Base-by-base conservation (phyloP, 2,797 vertebrate species). In the Parauchenoglanis ngamensis region DNA sequence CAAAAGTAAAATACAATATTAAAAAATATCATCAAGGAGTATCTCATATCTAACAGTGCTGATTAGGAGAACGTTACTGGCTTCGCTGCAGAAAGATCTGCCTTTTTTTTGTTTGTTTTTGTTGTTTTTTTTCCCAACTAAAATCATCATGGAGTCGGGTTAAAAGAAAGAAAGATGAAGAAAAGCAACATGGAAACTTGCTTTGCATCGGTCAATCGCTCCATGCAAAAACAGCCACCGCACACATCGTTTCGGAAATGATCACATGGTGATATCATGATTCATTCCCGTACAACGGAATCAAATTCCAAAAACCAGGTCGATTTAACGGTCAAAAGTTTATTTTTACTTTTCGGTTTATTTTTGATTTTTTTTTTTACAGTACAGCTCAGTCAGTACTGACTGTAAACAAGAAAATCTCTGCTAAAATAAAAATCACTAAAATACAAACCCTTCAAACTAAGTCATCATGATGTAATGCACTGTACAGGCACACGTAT, bases 401-500 rank as follows among this genome's bases (percentile, higher is more conserved):
- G 88, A 91, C 92, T 89, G 89, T 92, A 91, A 92, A 92, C 90
- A 90, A 91, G 88, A 92, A 94, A 94, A 91, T 90, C 79, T 7
- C 88, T 91, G 91, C 91, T 86, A 73, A 85, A 90, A 92, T 28
- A 93, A 92, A 86, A 94, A 91, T 92, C 91, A 95, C 92, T 93
- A 96, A 23, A 93, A 92, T 94, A 75, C 92, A 95, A 92, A 94
- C 91, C 77, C 59, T 93, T 94, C 91, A 94, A 94, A 94, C 93
- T 91, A 92, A 88, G 89, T 92, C 93, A 92, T 95, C 93, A 94
- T 94, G 89, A 92, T 92, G 94, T 95, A 95, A 93, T 94, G 91
- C 93, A 95, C 95, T 96, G 95, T 96, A 96, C 95, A 96, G 94
- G 94, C 94, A 96, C 95, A 95, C 91, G 91, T 93, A 95, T 92